phyloP scores from a whole-genome alignment of 2,113 vertebrate genomes.

The Sapajus apella region DNA sequence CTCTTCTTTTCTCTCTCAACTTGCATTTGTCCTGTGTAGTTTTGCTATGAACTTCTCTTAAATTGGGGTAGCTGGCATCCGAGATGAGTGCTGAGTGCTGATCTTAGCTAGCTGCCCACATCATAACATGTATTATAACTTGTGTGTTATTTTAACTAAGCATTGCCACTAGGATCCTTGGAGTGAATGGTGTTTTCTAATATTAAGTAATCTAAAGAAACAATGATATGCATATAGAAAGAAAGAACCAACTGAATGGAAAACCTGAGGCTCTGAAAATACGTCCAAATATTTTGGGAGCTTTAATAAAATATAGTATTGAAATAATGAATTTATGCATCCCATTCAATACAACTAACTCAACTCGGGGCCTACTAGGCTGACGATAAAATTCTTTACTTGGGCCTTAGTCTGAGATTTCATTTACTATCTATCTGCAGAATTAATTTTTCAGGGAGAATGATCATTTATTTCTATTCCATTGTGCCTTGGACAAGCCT shows the following conservation, averaged over 20 bases:
- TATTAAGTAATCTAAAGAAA: neutral
- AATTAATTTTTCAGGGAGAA: conserved; percentile 40
- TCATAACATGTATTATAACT: neutral
- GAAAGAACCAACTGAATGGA: neutral
- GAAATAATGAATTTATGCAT: neutral
- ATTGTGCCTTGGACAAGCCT: conserved; percentile 36
- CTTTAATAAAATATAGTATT: neutral
- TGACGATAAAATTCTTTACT: conserved; percentile 34
- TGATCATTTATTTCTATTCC: conserved; percentile 29
- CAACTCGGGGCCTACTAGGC: neutral
- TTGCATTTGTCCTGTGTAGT: neutral
- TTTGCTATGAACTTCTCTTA: neutral
- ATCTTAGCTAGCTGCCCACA: neutral
- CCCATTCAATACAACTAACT: neutral
- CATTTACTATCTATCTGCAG: conserved; percentile 10
- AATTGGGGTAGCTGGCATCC: neutral
- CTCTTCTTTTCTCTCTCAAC: neutral
- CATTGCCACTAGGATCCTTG: neutral
- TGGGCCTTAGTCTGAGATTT: neutral
- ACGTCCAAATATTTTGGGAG: neutral
- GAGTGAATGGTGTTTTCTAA: neutral
- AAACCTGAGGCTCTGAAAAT: neutral
- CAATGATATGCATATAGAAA: neutral
- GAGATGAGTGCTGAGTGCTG: fast-evolving
- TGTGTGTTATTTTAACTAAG: neutral